phyloP scores from a whole-genome alignment of 2,797 vertebrate genomes.

The Anas bernieri region DNA sequence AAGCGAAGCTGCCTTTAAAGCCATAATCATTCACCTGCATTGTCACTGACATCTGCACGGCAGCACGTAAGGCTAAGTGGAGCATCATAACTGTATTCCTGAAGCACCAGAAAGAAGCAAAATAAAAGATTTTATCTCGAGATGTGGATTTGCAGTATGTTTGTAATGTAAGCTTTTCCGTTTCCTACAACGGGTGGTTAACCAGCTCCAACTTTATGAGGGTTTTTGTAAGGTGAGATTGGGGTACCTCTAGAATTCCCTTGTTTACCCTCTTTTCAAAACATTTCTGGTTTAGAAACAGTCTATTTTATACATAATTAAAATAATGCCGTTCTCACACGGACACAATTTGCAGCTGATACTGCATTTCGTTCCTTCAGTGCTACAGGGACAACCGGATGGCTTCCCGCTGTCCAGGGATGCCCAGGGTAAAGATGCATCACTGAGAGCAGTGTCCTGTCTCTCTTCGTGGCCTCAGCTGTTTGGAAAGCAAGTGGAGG shows the following conservation, averaged over 20 bases:
- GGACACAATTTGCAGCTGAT: neutral
- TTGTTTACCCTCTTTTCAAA: neutral
- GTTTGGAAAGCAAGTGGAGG: neutral
- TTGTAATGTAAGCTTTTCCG: neutral
- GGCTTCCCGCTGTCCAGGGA: neutral
- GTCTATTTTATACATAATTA: neutral
- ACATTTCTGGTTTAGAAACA: neutral
- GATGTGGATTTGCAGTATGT: neutral
- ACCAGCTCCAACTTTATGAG: neutral
- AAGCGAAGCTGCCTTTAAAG: constrained; percentile 30
- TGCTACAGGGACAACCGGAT: neutral
- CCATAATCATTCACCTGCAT: neutral
- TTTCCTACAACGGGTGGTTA: constrained; percentile 32
- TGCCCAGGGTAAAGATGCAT: neutral
- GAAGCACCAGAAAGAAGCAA: constrained; percentile 14
- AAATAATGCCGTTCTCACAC: neutral
- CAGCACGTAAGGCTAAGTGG: neutral
- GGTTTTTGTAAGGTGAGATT: neutral
- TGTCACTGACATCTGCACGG: neutral
- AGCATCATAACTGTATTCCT: neutral
- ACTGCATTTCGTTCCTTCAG: neutral
- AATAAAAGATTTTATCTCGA: neutral
- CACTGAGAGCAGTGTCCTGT: neutral
- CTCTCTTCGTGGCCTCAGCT: no score
- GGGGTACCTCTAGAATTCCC: constrained; percentile 7